Evolutionary conservation across 2,113 vertebrate species (phyloP), one percentile per base, ranked within the genome.

Genomic region (Crotalus tigris): DNA sequence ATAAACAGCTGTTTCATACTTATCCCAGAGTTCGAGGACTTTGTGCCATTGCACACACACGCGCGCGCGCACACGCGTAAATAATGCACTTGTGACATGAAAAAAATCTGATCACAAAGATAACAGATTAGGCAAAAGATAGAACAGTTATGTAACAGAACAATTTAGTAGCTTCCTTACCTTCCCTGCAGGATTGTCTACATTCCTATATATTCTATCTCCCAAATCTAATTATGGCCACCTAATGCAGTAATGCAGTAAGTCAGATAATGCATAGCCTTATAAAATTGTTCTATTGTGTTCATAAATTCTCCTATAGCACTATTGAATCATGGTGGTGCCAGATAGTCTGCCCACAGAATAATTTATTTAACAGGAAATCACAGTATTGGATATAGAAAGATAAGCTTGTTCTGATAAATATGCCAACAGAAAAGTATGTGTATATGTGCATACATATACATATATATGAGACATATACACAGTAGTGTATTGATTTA

Each of bases 291-390:
- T 59, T 90, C 51, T 57, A 90, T 59, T 39, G 23, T 49, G 19
- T 90, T 92, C 33, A 55, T 89, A 90, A 85, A 53, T 86, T 61
- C 26, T n/a, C 39, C 21, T 88, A 33, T 46, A 85, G 64, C 91
- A 90, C n/a, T 55, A 81, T 85, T 88, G 26, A 17, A 51, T 86
- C 88, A 59, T 49, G 51, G 24, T 26, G 92, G 54, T 86, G 91
- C 75, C 87, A 92, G 90, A 61, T 33, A 90, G 75, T 85, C 91
- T 92, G 87, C 46, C 87, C 61, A n/a, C 24, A 44, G 19, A 86
- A 46, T 55, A 90, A 90, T 88, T 81, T 85, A 90, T 90, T 51
- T 44, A 11, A 85, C n/a, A 81, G 88, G 23, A 29, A 90, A 75
- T 21, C 19, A 87, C 59, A 58, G 1, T 13, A 49, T 69, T 90